These are phyloP conservation scores for Galerucella calmariensis DNA, from an alignment of 2,888 invertebrate genomes.

Conservation along the genomic window DNA sequence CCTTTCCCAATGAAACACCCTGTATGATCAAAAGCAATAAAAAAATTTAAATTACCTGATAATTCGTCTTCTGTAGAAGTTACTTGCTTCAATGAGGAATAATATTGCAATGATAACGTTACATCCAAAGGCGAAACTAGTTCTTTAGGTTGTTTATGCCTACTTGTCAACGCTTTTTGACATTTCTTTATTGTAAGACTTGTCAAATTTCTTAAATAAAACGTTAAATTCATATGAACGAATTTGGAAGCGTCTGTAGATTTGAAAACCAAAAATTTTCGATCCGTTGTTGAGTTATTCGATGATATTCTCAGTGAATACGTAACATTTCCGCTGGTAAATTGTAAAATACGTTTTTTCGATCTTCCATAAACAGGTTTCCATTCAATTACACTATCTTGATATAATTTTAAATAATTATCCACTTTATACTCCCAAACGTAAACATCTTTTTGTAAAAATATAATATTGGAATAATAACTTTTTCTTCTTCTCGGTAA, in stretches of 20 bases:
- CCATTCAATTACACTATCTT: neutral
- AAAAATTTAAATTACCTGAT: neutral
- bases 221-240: neutral
- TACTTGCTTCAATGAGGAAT: neutral
- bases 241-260: neutral
- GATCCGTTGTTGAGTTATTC: neutral
- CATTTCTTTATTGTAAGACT: neutral
- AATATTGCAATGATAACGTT: neutral
- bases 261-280: neutral
- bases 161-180: neutral
- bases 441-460: neutral
- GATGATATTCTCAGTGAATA: neutral
- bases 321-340: neutral
- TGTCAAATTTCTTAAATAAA: neutral
- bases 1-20: too few species aligned
- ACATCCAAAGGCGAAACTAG: neutral
- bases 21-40: too few species aligned
- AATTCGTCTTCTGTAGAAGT: neutral
- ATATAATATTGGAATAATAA: neutral
- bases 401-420: neutral
- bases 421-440: neutral
- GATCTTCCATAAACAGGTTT: neutral
- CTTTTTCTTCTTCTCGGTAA: neutral
- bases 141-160: neutral
- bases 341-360: neutral